phyloP scores from a whole-genome alignment of 2,888 invertebrate species.

The Xanthia togata region DNA sequence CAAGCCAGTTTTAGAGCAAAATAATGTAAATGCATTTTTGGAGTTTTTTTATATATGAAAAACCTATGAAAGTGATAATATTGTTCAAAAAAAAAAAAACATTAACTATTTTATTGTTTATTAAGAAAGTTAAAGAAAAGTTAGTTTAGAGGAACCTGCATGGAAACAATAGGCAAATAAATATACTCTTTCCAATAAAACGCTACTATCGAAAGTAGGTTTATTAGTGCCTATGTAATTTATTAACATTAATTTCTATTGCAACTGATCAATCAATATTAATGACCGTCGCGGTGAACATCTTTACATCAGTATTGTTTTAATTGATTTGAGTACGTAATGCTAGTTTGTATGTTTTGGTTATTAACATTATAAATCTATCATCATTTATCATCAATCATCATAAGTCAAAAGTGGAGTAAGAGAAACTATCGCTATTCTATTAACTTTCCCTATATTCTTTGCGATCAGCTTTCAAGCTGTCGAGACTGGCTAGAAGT shows the following conservation, averaged over 20 bases:
- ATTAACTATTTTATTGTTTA: background rate
- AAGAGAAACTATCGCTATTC: background rate
- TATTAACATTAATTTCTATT: slow-evolving; percentile 4
- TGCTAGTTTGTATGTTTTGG: background rate
- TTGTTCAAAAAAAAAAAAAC: background rate
- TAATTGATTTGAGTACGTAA: slow-evolving; percentile 14
- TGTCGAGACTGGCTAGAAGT: background rate
- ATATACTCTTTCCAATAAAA: background rate
- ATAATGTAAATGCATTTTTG: too few relatives aligned
- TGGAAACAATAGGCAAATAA: background rate
- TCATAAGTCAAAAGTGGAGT: background rate
- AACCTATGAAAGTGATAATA: background rate
- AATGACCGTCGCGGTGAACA: background rate
- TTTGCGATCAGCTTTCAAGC: background rate
- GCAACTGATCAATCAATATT: slow-evolving; percentile 30
- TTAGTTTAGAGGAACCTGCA: too few relatives aligned
- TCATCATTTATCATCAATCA: background rate
- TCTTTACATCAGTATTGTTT: slow-evolving; percentile 6
- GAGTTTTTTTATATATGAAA: too few relatives aligned
- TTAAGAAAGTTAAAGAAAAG: background rate
- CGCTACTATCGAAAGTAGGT: slow-evolving; percentile 29
- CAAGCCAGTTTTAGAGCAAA: too few relatives aligned
- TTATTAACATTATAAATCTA: background rate
- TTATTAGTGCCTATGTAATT: slow-evolving; percentile 15
- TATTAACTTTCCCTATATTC: background rate